These are phyloP conservation scores for Heliconius hermathena DNA, from an alignment of 1,140 invertebrate species.

Conservation along the genomic window DNA sequence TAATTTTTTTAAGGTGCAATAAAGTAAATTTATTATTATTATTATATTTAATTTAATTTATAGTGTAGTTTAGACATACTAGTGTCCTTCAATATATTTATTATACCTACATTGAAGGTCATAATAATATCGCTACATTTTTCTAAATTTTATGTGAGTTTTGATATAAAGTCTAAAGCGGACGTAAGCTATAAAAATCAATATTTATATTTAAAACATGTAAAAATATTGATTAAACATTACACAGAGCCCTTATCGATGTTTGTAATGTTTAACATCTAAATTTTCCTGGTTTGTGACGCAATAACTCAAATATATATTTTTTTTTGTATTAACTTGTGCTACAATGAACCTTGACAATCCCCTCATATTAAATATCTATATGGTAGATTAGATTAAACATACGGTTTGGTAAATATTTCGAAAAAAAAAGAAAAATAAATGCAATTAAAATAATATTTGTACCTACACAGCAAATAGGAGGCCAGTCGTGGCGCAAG, in stretches of 20 bases:
- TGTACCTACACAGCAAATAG: background rate
- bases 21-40: too few species aligned
- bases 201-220: background rate
- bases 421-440: background rate
- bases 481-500: too few species aligned
- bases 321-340: background rate
- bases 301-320: background rate
- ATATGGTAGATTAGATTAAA: slow-evolving; percentile 18
- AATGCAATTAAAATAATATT: background rate
- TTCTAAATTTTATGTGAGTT: too few species aligned
- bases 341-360: slow-evolving; percentile 8
- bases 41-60: too few species aligned
- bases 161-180: too few species aligned
- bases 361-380: background rate
- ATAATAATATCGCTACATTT: too few species aligned
- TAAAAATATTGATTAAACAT: background rate
- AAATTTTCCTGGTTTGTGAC: background rate
- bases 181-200: background rate
- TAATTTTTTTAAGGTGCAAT: too few species aligned
- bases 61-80: too few species aligned
- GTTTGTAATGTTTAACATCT: background rate
- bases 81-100: too few species aligned
- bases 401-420: background rate
- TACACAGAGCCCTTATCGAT: background rate
- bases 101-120: too few species aligned